A percentile compares a stretch with the other conserved stretches of the same genome.
phyloP scores from a whole-genome alignment of 2,797 vertebrate species.

The Bradypodion ventrale region DNA sequence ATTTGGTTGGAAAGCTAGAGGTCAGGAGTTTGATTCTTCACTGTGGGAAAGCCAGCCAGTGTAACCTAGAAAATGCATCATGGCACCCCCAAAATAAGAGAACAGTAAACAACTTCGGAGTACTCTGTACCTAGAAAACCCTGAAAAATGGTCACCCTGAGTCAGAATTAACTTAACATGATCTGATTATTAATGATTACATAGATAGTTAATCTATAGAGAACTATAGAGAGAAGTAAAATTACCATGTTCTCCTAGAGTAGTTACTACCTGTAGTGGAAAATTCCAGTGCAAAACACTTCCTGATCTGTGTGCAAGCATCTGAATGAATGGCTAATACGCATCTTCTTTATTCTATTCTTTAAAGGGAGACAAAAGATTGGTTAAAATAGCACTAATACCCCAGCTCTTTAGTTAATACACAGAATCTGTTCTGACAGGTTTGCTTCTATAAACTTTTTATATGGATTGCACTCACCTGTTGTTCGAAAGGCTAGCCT shows the following conservation, averaged over 20 bases:
- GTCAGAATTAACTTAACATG: no score
- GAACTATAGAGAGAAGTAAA: background rate
- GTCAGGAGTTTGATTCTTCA: no score
- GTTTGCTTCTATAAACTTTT: background rate
- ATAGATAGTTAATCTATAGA: no score
- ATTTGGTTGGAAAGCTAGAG: no score
- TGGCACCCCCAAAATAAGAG: no score
- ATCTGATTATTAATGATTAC: no score
- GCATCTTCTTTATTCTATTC: constrained; percentile 2
- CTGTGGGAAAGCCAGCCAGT: no score
- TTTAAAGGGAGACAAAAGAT: background rate
- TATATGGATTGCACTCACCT: background rate
- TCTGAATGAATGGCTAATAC: background rate
- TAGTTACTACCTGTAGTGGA: background rate
- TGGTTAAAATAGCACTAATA: background rate
- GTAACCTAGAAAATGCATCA: no score
- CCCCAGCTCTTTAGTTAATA: background rate
- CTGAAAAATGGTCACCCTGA: no score
- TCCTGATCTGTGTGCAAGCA: background rate
- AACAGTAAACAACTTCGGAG: no score
- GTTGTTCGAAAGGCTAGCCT: background rate
- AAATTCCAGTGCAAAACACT: background rate
- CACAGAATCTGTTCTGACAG: background rate
- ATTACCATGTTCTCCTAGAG: background rate
- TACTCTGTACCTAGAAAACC: no score